A percentile compares a stretch with the other conserved stretches of the same genome.
phyloP scores from a whole-genome alignment of 2,113 vertebrate genomes.

The Corythornis vintsioides region DNA sequence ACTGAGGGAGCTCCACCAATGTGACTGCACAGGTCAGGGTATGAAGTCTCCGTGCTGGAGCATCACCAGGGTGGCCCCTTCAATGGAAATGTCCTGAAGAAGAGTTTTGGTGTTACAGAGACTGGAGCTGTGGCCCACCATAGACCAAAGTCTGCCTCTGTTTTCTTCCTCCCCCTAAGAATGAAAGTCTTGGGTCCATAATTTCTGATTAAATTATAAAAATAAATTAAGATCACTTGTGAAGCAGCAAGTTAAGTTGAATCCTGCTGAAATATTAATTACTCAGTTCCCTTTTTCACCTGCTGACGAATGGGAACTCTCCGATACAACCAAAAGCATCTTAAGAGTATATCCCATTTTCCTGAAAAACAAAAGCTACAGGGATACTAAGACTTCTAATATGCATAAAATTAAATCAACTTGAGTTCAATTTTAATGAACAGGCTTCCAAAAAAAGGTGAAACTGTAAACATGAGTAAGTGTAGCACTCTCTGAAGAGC shows the following conservation, averaged over 20 bases:
- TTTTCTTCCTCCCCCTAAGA: not conserved
- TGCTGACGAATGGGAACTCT: not conserved
- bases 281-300: not conserved
- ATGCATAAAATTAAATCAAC: not conserved
- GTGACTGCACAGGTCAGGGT: not conserved
- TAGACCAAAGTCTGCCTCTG: not conserved
- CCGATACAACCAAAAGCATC: not conserved
- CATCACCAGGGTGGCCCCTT: not conserved
- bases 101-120: not conserved
- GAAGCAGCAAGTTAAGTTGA: not conserved
- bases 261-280: not conserved
- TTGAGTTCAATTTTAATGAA: not conserved
- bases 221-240: not conserved
- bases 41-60: not conserved
- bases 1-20: not conserved
- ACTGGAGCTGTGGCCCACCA: not conserved
- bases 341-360: not conserved
- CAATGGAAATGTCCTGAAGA: not conserved
- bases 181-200: not conserved
- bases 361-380: not conserved
- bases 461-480: not conserved
- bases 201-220: not conserved
- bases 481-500: not conserved
- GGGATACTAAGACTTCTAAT: not conserved
- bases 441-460: not conserved